phyloP scores from a whole-genome alignment of 2,113 vertebrate species.

The Perognathus longimembris region DNA sequence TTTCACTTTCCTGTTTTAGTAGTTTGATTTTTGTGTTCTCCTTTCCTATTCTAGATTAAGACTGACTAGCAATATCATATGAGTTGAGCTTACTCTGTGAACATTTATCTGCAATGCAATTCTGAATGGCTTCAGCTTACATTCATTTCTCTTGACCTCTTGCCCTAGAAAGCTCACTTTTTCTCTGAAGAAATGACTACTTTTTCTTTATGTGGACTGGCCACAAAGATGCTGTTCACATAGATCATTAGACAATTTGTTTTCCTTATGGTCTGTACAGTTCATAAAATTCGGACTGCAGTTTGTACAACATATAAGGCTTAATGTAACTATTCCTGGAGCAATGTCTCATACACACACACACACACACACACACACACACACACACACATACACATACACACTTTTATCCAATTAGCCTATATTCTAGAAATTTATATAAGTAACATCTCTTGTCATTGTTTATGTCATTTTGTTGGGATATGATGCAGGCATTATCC shows the following conservation, averaged over 20 bases:
- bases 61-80: conserved; percentile 7
- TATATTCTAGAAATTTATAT: background rate
- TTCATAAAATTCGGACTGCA: background rate
- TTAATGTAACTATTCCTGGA: background rate
- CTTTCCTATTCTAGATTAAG: background rate
- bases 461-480: conserved; percentile 18
- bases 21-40: background rate
- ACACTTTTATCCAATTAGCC: background rate
- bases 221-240: background rate
- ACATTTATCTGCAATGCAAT: background rate
- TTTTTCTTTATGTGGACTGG: background rate
- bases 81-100: background rate
- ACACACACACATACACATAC: background rate
- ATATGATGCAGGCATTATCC: background rate
- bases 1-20: background rate
- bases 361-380: background rate
- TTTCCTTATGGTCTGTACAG: background rate
- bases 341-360: background rate
- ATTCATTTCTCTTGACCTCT: background rate
- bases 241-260: background rate
- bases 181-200: background rate
- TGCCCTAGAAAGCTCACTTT: background rate
- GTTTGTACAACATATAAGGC: background rate
- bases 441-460: background rate
- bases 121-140: background rate